phyloP scores from a whole-genome alignment of 2,113 vertebrate species.

The Garra rufa region DNA sequence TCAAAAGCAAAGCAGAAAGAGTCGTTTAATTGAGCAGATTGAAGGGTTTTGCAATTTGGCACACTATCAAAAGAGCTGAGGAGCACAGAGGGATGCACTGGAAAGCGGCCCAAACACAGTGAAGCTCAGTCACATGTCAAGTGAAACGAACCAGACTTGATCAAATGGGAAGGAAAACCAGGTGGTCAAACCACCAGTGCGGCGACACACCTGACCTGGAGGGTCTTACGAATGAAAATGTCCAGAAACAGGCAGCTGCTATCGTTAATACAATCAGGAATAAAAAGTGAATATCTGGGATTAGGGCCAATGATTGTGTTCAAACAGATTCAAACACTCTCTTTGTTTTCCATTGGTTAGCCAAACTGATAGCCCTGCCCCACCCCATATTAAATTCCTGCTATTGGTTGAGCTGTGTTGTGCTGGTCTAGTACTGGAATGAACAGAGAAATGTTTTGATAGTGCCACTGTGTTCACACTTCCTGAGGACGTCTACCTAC shows the following conservation, averaged over 20 bases:
- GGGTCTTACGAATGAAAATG: neutral
- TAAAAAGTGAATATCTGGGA: neutral
- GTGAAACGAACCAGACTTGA: neutral
- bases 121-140: conserved; percentile 26
- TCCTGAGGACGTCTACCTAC: neutral
- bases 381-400: neutral
- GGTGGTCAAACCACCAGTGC: neutral
- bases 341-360: neutral
- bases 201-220: neutral
- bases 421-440: neutral
- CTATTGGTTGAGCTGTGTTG: neutral
- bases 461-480: neutral
- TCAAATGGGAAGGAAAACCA: neutral
- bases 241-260: neutral
- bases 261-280: neutral
- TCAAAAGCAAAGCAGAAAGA: conserved; percentile 38
- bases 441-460: neutral
- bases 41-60: conserved; percentile 40
- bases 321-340: neutral
- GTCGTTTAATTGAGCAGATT: conserved; percentile 43
- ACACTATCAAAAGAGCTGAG: conserved; percentile 20
- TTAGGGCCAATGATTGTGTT: neutral
- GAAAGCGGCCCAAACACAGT: neutral
- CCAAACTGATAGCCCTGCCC: neutral
- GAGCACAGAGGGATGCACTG: conserved; percentile 6